A percentile compares a stretch with the other conserved stretches of the same genome.
Evolutionary conservation across 1,140 invertebrate genomes (phyloP).

Genomic region (Asbolus verrucosus): DNA sequence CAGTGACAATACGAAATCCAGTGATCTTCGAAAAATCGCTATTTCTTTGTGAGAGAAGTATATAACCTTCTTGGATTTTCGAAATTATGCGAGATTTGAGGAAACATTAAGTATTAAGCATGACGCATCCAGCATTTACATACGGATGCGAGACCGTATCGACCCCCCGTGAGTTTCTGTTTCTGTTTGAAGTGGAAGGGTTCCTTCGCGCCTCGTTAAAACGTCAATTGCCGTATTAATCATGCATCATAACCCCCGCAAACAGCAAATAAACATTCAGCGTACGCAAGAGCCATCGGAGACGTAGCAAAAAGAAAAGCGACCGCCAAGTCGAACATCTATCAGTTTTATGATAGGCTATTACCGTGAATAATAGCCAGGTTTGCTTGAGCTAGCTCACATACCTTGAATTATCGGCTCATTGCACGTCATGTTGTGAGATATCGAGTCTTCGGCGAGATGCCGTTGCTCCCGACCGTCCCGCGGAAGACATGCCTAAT

Average conservation of each 20-base stretch:
- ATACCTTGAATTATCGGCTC: conserved; percentile 39
- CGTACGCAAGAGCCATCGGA: too few relatives aligned
- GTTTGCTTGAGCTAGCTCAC: conserved; percentile 31
- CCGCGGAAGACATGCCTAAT: conserved; percentile 1
- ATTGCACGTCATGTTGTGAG: conserved; percentile 40
- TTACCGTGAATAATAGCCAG: conserved; percentile 40
- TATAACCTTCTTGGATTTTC: too few relatives aligned
- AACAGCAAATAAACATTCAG: neutral
- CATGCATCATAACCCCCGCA: conserved; percentile 1
- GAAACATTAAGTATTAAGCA: too few relatives aligned
- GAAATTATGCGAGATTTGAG: too few relatives aligned
- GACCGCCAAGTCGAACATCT: neutral
- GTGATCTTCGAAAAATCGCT: too few relatives aligned
- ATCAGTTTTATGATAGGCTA: conserved; percentile 38
- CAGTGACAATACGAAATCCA: too few relatives aligned
- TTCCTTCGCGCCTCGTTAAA: conserved; percentile 30
- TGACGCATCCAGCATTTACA: too few relatives aligned
- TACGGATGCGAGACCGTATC: neutral
- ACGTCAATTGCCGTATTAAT: conserved; percentile 18
- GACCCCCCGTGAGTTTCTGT: conserved; percentile 21
- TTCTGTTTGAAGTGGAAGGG: conserved; percentile 5
- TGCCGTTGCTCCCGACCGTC: conserved; percentile 39
- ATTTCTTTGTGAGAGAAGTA: too few relatives aligned
- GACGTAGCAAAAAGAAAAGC: neutral
- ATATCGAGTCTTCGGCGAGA: conserved; percentile 34